phyloP scores from a whole-genome alignment of 2,113 vertebrate genomes.

The Glaucidium brasilianum region DNA sequence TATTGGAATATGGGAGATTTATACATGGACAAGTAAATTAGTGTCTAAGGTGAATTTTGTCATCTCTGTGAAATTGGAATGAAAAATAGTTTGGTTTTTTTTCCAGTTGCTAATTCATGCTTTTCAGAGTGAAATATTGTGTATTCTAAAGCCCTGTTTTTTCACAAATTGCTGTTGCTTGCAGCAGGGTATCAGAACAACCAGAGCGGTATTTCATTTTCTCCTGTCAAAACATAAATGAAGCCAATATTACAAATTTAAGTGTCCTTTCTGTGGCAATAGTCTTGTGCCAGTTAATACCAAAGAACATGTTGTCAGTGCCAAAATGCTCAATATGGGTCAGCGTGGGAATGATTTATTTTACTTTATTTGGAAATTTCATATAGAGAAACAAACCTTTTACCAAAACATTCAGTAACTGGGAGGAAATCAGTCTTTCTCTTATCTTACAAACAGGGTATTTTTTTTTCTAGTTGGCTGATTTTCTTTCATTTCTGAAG shows the following conservation, averaged over 20 bases:
- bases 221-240: conserved; percentile 17
- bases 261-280: background rate
- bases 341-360: background rate
- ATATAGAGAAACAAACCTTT: background rate
- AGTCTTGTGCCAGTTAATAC: background rate
- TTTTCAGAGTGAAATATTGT: conserved; percentile 20
- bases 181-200: background rate
- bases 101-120: background rate
- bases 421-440: background rate
- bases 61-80: background rate
- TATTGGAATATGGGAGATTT: conserved; percentile 4
- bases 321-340: conserved; percentile 2
- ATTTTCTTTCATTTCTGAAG: background rate
- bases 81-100: background rate
- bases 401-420: background rate
- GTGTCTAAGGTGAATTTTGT: conserved; percentile 42
- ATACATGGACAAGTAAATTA: conserved; percentile 1
- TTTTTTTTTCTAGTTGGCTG: background rate
- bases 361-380: background rate
- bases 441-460: background rate
- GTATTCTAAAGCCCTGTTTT: background rate
- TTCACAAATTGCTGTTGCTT: background rate
- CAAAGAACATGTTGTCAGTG: background rate
- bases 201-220: background rate
- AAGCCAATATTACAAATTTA: conserved; percentile 17